Base-by-base conservation (phyloP, 2,113 vertebrate species). In the Pteruthius melanotis region DNA sequence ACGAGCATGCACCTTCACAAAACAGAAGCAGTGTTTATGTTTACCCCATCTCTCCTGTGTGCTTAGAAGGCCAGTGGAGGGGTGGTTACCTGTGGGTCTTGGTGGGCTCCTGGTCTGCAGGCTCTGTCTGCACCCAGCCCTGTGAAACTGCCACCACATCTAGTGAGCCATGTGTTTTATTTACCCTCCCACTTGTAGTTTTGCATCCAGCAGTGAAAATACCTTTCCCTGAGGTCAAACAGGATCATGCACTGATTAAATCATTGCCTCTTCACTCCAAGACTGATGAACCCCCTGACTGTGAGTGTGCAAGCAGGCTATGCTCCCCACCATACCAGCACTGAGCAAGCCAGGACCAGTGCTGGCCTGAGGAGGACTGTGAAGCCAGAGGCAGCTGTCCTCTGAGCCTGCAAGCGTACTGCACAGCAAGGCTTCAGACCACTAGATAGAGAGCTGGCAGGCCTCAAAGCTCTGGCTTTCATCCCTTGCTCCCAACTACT, bases 301-400 rank as follows among this genome's bases (percentile, higher is more conserved):
- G 15, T 2, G 6, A 49, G 28, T 0, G 0, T 27, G 26, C 0
- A 1, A 70, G 40, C 1, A 2, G 13, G n/a, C 59, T 63, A 35
- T 33, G 15, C 19, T 39, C 31, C 7, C 33, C 24, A 19, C 3
- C 7, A 5, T 15, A 40, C 11, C 18, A 26, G 26, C 35, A 15
- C 8, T 0, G 0, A 54, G 33, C 30, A 35, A 77, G 13, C 15
- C 26, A 28, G 24, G n/a, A 35, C 7, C 27, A 78, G 20, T 0
- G 0, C 12, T 31, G 31, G 4, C 5, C 20, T 0, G 0, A 44
- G 15, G 33, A 49, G 11, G 3, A 10, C 8, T 3, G 1, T 17
- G 40, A 40, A 49, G 42, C 21, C 2, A 6, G 63, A 88, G 37
- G 18, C 24, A 89, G 33, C 24, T 0, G 0, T 47, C 26, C 40